Evolutionary conservation across 2,113 vertebrate genomes (phyloP), one percentile per base, ranked within the genome.

Genomic region (Austrofundulus limnaeus): DNA sequence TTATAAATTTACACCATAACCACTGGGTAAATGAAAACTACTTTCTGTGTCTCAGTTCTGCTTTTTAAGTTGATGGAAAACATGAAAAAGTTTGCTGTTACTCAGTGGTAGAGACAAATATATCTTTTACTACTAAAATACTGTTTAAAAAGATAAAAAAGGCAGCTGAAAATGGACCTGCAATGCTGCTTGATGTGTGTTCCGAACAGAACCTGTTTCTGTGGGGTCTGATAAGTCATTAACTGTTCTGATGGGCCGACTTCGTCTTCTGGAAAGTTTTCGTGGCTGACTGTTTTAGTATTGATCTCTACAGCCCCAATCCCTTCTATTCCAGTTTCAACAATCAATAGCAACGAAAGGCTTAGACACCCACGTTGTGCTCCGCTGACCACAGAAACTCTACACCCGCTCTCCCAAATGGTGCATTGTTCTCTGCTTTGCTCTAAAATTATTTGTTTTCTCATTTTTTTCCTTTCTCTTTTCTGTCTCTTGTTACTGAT

Each of bases 401-500:
- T 49, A 34, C 31, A 8, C 31, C 9, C 10, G 31, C 31, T 34
- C 31, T 34, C 31, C 19, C 61, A 52, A 38, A 37, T 69, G 38
- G 69, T 60, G 63, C 52, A 52, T 76, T 43, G 53, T 38, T 24
- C 9, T 38, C 17, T 16, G 25, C 7, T 45, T 34, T 20, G 50
- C 59, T 61, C 31, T 34, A 55, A 75, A 77, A 74, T 69, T 45
- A 62, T 60, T 79, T 72, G 59, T 83, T n/a, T 37, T 66, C 11
- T 48, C 23, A 41, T 7, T n/a, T 8, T 66, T 42, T 66, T 64
- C 46, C 41, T 21, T 38, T 15, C 42, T 28, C 47, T 21, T 54
- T 19, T 50, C 25, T 57, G 38, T 63, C 42, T 72, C 11, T 46
- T 55, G 67, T 67, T 77, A 41, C 12, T 64, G 61, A 66, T 72